Conservation (phyloP, 2,797 vertebrate genomes). For the Echiichthys vipera region DNA sequence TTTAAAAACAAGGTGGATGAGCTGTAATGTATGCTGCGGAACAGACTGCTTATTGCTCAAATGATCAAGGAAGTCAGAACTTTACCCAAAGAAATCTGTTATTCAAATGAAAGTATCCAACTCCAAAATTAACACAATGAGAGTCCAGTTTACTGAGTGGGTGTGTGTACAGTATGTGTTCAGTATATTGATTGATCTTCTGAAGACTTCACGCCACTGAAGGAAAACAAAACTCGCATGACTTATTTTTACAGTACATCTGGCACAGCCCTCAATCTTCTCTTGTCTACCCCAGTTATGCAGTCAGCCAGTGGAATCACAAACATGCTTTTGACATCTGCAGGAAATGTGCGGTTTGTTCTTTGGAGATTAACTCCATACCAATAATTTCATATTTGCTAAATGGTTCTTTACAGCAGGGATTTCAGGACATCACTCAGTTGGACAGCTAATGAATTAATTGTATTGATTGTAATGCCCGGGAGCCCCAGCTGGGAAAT, state of each 20-base stretch:
- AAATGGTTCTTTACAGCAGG: conserved; percentile 65
- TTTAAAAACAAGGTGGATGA: background rate
- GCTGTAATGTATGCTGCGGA: background rate
- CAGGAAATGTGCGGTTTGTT: conserved; percentile 64
- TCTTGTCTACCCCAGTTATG: background rate
- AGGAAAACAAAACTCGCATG: conserved; percentile 42
- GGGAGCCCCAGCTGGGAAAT: conserved; percentile 67
- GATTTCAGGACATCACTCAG: conserved; percentile 73
- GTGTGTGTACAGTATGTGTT: conserved; percentile 3
- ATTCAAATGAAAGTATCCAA: conserved; percentile 44
- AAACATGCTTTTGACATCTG: conserved; percentile 23
- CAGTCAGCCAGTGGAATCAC: conserved; percentile 20
- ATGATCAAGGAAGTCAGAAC: conserved; percentile 30
- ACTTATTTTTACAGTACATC: conserved; percentile 46
- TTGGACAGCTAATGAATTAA: conserved; percentile 76
- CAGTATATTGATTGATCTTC: conserved; percentile 39
- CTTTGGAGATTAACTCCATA: conserved; percentile 66
- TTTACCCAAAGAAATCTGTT: conserved; percentile 48
- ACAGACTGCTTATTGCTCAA: conserved; percentile 7
- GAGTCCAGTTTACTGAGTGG: conserved; percentile 29
- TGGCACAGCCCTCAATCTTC: background rate
- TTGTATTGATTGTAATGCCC: conserved; percentile 78
- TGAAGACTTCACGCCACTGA: conserved; percentile 19
- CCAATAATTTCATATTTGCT: conserved; percentile 75
- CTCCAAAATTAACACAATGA: conserved; percentile 25